Base-by-base conservation (phyloP, 2,797 vertebrate species). In the Threskiornis aethiopicus region DNA sequence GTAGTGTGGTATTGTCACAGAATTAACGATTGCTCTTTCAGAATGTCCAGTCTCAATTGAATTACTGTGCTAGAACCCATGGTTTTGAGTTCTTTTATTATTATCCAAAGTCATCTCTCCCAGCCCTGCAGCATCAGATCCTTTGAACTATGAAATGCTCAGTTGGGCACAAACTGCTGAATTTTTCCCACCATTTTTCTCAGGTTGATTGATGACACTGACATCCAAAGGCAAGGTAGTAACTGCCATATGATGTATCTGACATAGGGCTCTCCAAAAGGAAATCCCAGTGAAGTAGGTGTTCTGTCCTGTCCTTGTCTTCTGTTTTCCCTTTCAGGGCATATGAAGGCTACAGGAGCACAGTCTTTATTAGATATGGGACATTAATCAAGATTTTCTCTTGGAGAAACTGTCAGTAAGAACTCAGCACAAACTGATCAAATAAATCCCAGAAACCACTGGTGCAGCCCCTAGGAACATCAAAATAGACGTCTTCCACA, bases 1-100 rank as follows among this genome's bases (percentile, higher is more conserved):
- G 51, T 51, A 5, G 0, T 0, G 0, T 61, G n/a, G 26, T 46
- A 54, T 79, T 90, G 62, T 49, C 70, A 72, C 4, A 57, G 61
- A 88, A 87, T 58, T 83, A 69, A 54, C 31, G 51, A 54, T 7
- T 66, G 57, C 25, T 87, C 49, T 75, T 79, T 81, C 65, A 81
- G 81, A 90, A 87, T 62, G 24, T 51, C 59, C 61, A 64, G 25
- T 57, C 47, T 62, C 73, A 58, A 2, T 28, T 59, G 65, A 87
- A 87, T 91, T 66, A 59, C 59, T 71, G 44, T n/a, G 49, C 52
- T 78, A 44, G 37, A 71, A 58, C 37, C 19, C 59, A 44, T 11
- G 42, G 29, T 6, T 70, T 47, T 61, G 70, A 84, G 37, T 17
- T 69, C 31, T 91, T 82, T 85, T 37, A 13, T 84, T 86, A 21